phyloP scores from a whole-genome alignment of 2,113 vertebrate species.

The Diadophis punctatus region DNA sequence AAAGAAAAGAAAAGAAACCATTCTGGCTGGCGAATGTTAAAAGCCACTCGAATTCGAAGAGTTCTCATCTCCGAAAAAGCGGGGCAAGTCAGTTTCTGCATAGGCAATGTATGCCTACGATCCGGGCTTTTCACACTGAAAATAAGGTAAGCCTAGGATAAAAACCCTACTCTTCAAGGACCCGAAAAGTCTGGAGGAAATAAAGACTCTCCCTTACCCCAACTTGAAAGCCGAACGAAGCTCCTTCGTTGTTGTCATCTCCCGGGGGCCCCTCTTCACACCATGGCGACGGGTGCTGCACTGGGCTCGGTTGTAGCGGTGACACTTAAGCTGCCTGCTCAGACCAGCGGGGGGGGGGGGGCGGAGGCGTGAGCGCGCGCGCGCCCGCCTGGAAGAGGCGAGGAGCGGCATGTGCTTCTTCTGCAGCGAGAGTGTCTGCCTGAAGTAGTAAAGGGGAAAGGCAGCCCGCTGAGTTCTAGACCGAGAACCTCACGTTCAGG shows the following conservation, averaged over 20 bases:
- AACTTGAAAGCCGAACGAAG: constrained; percentile 70
- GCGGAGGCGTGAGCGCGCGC: background rate
- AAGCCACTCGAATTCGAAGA: background rate
- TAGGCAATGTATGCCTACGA: constrained; percentile 44
- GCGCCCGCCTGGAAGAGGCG: background rate
- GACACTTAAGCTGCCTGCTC: constrained; percentile 67
- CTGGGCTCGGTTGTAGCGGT: constrained; percentile 68
- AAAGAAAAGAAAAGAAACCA: background rate
- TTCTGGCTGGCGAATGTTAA: background rate
- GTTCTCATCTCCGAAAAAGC: background rate
- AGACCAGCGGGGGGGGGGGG: constrained; percentile 48
- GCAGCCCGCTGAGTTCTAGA: constrained; percentile 63
- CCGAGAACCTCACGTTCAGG: constrained; percentile 68
- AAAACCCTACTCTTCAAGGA: constrained; percentile 45
- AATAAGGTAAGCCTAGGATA: constrained; percentile 15
- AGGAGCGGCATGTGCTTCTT: background rate
- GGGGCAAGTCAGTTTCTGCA: background rate
- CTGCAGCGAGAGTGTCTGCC: background rate
- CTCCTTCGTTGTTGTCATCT: constrained; percentile 69
- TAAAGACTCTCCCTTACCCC: constrained; percentile 70
- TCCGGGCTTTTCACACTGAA: constrained; percentile 27
- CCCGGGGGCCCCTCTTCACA: constrained; percentile 62
- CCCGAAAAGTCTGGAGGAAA: constrained; percentile 40
- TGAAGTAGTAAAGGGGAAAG: constrained; percentile 12
- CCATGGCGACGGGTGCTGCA: constrained; percentile 69